Evolutionary conservation across 2,797 vertebrate species (phyloP).

Genomic region (Ispidina lecontei): DNA sequence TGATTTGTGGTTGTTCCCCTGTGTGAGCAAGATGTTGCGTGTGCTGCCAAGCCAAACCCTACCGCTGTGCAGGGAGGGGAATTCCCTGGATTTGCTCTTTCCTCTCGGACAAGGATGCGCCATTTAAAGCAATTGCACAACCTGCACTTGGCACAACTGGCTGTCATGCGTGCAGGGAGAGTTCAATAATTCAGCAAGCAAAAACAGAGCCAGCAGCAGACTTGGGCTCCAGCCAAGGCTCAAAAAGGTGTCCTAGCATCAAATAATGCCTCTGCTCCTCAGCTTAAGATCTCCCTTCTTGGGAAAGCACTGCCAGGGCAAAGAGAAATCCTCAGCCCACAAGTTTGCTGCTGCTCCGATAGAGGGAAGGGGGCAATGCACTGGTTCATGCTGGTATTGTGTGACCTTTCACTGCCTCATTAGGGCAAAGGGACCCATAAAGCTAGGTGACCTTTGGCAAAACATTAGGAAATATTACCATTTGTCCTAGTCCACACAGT

Average conservation of each 20-base stretch:
- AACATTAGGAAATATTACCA: not conserved
- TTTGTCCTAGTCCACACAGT: not conserved
- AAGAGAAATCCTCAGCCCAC: not conserved
- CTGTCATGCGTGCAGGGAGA: not conserved
- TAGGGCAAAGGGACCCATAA: not conserved
- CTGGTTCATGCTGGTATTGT: not conserved
- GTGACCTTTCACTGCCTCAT: not conserved
- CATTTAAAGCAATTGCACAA: not conserved
- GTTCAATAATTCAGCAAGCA: conserved; percentile 40
- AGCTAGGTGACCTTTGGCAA: not conserved
- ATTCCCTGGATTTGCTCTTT: conserved; percentile 36
- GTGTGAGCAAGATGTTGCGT: rapidly evolving
- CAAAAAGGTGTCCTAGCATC: not conserved
- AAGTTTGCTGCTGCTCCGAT: not conserved
- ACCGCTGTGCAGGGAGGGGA: not conserved
- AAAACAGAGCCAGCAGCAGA: conserved; percentile 4
- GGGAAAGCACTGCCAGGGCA: not conserved
- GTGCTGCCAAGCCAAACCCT: not conserved
- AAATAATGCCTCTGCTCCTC: not conserved
- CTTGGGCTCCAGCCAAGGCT: conserved; percentile 20
- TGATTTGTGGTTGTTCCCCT: not conserved
- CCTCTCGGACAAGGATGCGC: not conserved
- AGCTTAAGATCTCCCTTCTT: not conserved
- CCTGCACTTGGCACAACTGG: not conserved
- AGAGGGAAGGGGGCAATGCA: not conserved